phyloP scores from a whole-genome alignment of 2,113 vertebrate genomes.

The Chloropsis cyanopogon region DNA sequence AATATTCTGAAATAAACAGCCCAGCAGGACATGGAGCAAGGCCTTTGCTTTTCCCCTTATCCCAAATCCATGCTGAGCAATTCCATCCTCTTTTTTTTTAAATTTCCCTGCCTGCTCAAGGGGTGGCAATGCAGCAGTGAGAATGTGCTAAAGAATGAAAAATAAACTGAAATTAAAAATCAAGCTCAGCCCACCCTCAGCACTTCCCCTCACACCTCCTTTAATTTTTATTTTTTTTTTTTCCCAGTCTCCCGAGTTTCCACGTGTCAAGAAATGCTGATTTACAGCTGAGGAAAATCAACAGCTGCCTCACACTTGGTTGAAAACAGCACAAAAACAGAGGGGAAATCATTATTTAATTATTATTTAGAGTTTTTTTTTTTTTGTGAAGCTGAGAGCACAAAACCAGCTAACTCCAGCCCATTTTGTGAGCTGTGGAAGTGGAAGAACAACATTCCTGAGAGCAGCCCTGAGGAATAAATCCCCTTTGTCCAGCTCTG shows the following conservation, averaged over 20 bases:
- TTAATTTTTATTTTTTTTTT: not conserved
- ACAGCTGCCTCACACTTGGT: not conserved
- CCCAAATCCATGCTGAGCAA: not conserved
- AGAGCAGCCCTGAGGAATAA: not conserved
- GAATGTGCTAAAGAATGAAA: not conserved
- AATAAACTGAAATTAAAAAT: not conserved
- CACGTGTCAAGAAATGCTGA: not conserved
- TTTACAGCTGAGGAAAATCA: not conserved
- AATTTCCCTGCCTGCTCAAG: not conserved
- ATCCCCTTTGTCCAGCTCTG: not conserved
- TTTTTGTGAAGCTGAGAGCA: not conserved
- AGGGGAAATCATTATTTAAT: not conserved
- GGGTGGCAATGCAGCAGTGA: not conserved
- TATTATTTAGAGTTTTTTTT: not conserved
- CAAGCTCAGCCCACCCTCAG: not conserved
- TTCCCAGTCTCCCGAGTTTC: not conserved
- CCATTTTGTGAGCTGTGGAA: not conserved
- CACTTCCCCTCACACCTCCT: not conserved
- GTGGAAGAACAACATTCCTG: conserved; percentile 40
- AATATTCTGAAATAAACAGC: conserved; percentile 2
- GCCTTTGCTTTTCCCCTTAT: not conserved
- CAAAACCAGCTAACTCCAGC: not conserved
- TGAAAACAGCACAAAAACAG: not conserved
- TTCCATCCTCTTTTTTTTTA: not conserved
- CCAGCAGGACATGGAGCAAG: not conserved